Percentiles rank a stretch among this genome's conserved stretches.
These are phyloP conservation scores for Ylistrum balloti DNA, from an alignment of 1,140 invertebrate species.

Conservation along the genomic window DNA sequence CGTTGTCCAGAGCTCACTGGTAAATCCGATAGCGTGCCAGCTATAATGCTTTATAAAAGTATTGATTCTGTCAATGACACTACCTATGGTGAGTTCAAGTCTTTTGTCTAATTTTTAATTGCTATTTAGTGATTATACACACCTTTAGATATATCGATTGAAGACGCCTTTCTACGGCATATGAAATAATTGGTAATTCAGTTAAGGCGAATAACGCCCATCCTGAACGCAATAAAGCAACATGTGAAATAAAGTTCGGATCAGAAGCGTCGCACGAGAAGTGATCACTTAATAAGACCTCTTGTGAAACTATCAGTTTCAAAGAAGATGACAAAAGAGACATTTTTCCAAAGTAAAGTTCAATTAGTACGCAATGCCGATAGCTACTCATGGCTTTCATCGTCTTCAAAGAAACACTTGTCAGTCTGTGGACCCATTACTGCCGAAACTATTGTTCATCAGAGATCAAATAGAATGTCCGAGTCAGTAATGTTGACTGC, in stretches of 20 bases:
- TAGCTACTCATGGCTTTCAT: neutral
- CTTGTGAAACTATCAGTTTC: neutral
- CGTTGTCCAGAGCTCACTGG: neutral
- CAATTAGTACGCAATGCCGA: neutral
- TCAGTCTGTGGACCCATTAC: neutral
- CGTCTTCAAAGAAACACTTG: neutral
- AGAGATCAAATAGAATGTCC: neutral
- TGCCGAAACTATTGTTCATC: neutral
- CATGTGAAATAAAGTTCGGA: neutral
- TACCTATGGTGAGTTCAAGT: neutral
- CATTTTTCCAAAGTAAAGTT: neutral
- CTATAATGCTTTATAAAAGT: neutral
- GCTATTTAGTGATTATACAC: neutral
- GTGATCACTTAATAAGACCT: neutral
- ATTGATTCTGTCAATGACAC: neutral
- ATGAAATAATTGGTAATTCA: neutral
- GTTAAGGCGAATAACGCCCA: neutral
- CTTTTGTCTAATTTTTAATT: slow-evolving; percentile 12
- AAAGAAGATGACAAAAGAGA: neutral
- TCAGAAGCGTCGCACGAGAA: neutral
- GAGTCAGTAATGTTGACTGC: neutral
- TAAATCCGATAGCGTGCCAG: neutral
- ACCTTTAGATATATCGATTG: neutral
- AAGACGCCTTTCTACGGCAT: neutral
- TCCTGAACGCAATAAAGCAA: neutral